Percentiles rank a stretch among this genome's conserved stretches.
Evolutionary conservation across 2,113 vertebrate genomes (phyloP).

Genomic region (Pterocles burchelli): DNA sequence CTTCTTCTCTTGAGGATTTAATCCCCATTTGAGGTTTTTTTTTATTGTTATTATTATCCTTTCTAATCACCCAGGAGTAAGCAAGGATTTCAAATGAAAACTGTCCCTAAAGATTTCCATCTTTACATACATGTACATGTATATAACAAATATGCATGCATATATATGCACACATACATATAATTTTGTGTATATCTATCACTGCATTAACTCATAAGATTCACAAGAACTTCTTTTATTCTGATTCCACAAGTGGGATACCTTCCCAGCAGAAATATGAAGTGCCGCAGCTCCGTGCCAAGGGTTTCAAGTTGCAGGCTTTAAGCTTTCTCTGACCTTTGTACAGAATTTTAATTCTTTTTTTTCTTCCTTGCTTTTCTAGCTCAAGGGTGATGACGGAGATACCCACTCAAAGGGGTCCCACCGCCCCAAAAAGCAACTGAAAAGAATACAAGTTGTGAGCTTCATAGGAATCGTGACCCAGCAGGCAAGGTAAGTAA

Average conservation of each 20-base stretch:
- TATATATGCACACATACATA: neutral
- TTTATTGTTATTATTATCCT: conserved; percentile 49
- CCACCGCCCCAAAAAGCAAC: neutral
- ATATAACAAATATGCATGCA: neutral
- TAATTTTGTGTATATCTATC: neutral
- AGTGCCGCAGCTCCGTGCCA: conserved; percentile 34
- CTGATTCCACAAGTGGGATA: conserved; percentile 12
- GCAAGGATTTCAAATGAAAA: conserved; percentile 52
- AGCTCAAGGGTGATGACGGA: conserved; percentile 32
- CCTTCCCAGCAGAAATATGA: conserved; percentile 65
- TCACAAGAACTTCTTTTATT: conserved; percentile 48
- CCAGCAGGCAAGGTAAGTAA: neutral
- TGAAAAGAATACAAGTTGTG: neutral
- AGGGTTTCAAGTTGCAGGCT: conserved; percentile 68
- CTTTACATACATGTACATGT: neutral
- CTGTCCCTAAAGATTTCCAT: neutral
- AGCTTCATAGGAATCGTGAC: neutral
- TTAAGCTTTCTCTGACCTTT: conserved; percentile 70
- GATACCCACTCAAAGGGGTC: neutral
- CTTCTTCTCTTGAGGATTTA: conserved; percentile 66
- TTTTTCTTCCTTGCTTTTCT: conserved; percentile 33
- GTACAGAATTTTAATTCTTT: conserved; percentile 65
- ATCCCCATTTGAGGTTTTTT: conserved; percentile 52
- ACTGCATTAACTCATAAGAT: neutral
- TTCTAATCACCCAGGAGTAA: conserved; percentile 62